Evolutionary conservation across 2,888 invertebrate genomes (phyloP), one percentile per base, ranked within the genome.

Genomic region (Hofmannophila pseudospretella): DNA sequence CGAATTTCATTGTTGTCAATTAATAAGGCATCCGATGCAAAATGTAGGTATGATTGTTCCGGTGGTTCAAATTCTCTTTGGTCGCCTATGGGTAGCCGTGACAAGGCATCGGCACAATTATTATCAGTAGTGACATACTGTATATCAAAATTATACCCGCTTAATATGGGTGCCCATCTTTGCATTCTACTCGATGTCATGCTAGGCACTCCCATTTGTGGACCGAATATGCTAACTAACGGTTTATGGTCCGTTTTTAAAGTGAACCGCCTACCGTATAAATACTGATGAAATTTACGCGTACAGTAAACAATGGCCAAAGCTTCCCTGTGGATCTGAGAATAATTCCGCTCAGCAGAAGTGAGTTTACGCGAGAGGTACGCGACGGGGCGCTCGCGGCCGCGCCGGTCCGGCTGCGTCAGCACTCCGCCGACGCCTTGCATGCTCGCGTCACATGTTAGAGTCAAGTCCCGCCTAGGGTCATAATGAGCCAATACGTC

Each of bases 211-310:
- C 44, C 41, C 1, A 10, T n/a, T 14, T 36, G 34, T 2, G 34
- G 25, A 1, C 39, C 39, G 13, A 43, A 43, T 32, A 43, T 43
- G 3, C n/a, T 22, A 1, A 34, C 32, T 2, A 39, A 14, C n/a
- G n/a, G n/a, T n/a, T n/a, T n/a, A n/a, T n/a, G n/a, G n/a, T n/a
- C n/a, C n/a, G n/a, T n/a, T n/a, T 5, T 3, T 5, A 43, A 29
- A 1, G 26, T 9, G 20, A 43, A 40, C 10, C 12, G 13, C 20
- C 36, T 12, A 1, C 36, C 39, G 19, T 36, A 40, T 9, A 40
- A 7, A 9, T 40, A 40, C 27, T 56, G 51, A 10, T 49, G 52
- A 22, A 45, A 39, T 36, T 44, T 54, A 4, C 34, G 43, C 1
- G n/a, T n/a, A n/a, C n/a, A 26, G 16, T 12, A 43, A 7, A 40